These are phyloP conservation scores for Neolamprologus fasciatus DNA, from an alignment of 2,113 vertebrate genomes.

Conservation along the genomic window DNA sequence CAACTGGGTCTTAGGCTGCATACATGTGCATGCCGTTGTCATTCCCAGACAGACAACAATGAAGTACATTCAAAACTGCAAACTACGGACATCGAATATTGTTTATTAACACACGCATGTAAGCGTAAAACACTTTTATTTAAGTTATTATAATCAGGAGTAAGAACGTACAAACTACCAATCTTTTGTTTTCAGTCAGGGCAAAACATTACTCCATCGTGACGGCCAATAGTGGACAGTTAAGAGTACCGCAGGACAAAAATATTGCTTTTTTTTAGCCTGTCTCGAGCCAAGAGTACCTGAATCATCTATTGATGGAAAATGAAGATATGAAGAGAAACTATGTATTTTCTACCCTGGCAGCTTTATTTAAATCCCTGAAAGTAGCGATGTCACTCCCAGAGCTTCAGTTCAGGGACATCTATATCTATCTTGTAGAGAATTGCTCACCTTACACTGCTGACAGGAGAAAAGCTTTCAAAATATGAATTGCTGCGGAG, in stretches of 20 bases:
- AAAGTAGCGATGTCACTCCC: neutral
- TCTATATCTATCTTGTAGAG: neutral
- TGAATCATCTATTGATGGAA: neutral
- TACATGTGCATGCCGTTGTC: slow-evolving; percentile 32
- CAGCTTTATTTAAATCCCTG: neutral
- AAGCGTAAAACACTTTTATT: neutral
- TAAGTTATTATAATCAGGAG: neutral
- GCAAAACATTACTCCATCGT: neutral
- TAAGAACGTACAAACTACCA: neutral
- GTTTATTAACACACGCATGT: neutral
- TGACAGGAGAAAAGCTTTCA: neutral
- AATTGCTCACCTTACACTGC: neutral
- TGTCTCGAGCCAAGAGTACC: neutral
- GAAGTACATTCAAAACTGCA: neutral
- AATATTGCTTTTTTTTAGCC: neutral
- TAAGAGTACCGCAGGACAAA: neutral
- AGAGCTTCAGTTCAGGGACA: neutral
- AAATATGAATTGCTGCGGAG: neutral
- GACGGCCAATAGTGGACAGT: neutral
- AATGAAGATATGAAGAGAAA: neutral
- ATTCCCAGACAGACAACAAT: slow-evolving; percentile 48
- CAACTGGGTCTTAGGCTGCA: slow-evolving; percentile 34
- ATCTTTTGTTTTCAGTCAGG: neutral
- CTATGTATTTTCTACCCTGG: neutral
- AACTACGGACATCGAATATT: neutral